A percentile compares a stretch with the other conserved stretches of the same genome.
These are phyloP conservation scores for Drosophila neutralis DNA, from an alignment of 2,888 invertebrate species.

Conservation along the genomic window DNA sequence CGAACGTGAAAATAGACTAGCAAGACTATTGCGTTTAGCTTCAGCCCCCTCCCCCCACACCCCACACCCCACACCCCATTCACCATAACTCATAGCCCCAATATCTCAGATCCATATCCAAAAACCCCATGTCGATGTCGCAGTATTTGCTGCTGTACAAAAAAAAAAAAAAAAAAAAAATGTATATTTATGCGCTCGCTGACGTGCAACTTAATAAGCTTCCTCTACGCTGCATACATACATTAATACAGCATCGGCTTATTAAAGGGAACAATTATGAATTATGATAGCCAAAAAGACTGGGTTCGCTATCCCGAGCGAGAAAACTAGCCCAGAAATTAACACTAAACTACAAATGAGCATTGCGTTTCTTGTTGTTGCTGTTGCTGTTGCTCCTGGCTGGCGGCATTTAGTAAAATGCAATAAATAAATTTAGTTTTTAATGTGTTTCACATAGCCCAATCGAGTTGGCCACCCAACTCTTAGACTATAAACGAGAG, in stretches of 20 bases:
- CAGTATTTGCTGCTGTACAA: conserved; percentile 48
- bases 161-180: neutral
- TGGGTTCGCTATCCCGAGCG: neutral
- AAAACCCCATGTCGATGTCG: conserved; percentile 37
- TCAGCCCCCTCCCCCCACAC: neutral
- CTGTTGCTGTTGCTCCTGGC: conserved; percentile 8
- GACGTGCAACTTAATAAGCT: conserved; percentile 76
- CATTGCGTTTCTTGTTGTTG: conserved; percentile 3
- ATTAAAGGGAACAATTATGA: conserved; percentile 65
- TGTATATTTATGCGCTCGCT: conserved; percentile 70
- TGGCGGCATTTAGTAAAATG: conserved; percentile 39
- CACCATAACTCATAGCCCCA: conserved; percentile 16
- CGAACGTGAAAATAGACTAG: conserved; percentile 72
- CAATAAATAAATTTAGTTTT: conserved; percentile 74
- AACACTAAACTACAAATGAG: conserved; percentile 44
- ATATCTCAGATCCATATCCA: conserved; percentile 15
- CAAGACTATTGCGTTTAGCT: conserved; percentile 26
- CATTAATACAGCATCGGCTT: conserved; percentile 1
- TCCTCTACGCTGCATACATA: neutral
- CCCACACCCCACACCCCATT: neutral
- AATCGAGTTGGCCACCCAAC: conserved; percentile 42
- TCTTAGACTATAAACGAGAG: conserved; percentile 52
- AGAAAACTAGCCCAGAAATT: conserved; percentile 32
- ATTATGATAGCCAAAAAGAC: conserved; percentile 54
- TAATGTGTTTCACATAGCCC: conserved; percentile 37